These are phyloP conservation scores for Liposcelis brunnea DNA, from an alignment of 2,888 invertebrate species.

Conservation along the genomic window DNA sequence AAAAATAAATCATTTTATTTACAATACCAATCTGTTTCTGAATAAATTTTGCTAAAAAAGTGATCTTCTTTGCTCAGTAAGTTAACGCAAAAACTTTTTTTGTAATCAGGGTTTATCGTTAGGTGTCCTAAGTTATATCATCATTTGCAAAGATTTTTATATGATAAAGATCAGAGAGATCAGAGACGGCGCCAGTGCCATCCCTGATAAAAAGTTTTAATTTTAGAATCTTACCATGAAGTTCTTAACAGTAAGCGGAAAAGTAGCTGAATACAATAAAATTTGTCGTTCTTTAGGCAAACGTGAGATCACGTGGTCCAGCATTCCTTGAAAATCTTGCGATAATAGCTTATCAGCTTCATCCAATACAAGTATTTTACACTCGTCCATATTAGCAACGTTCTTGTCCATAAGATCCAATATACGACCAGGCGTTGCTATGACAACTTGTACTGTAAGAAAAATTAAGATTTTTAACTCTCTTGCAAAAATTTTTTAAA, in stretches of 20 bases:
- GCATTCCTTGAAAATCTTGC: constrained; percentile 98
- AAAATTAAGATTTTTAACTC: constrained; percentile 10
- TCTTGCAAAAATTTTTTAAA: constrained; percentile 9
- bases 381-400: constrained; percentile 83
- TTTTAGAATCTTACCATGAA: constrained; percentile 55
- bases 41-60: constrained; percentile 2
- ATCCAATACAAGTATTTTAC: constrained; percentile 92
- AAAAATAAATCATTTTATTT: constrained; percentile 5
- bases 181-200: not conserved
- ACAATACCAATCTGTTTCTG: not conserved
- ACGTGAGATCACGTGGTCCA: constrained; percentile 88
- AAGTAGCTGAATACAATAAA: constrained; percentile 95
- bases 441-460: constrained; percentile 79
- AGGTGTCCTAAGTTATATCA: not conserved
- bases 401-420: constrained; percentile 96
- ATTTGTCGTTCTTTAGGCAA: constrained; percentile 94
- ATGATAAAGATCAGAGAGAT: no score
- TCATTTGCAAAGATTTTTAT: not conserved
- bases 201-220: not conserved
- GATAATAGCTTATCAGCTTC: constrained; percentile 98
- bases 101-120: constrained; percentile 1
- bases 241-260: constrained; percentile 94
- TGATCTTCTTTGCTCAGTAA: not conserved
- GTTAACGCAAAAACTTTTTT: not conserved
- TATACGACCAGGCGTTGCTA: constrained; percentile 98